A percentile compares a stretch with the other conserved stretches of the same genome.
phyloP scores from a whole-genome alignment of 37 sponge, comb jelly and placozoan species.

The Eunapius fragilis region DNA sequence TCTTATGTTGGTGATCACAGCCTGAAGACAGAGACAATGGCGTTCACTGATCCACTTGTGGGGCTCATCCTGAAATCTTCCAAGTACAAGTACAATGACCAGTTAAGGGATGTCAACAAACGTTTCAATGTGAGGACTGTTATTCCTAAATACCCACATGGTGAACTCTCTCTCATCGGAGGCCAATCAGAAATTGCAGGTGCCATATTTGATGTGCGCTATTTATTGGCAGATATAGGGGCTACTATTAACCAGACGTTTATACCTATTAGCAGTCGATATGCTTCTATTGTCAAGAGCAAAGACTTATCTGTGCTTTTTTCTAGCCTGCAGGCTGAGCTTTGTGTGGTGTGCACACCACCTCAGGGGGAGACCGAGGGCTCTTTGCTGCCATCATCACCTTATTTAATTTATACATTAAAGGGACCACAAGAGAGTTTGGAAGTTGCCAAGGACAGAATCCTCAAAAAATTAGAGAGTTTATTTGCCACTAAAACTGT shows the following conservation, averaged over 20 bases:
- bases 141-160: not conserved
- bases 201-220: not conserved
- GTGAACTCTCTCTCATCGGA: not conserved
- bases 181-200: not conserved
- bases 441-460: conserved; percentile 2
- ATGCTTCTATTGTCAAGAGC: conserved; percentile 12
- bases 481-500: not conserved
- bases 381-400: not conserved
- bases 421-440: conserved; percentile 50
- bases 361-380: not conserved
- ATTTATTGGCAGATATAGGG: not conserved
- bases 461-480: conserved; percentile 11
- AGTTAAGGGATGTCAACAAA: not conserved
- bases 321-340: conserved; percentile 4
- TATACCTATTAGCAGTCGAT: not conserved
- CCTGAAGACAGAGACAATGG: conserved; percentile 1
- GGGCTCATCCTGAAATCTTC: conserved; percentile 21
- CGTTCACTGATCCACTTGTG: conserved; percentile 31
- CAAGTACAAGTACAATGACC: not conserved
- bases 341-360: conserved; percentile 21
- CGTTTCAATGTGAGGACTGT: not conserved
- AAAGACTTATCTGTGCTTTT: conserved; percentile 22
- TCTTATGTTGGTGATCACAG: conserved; percentile 29
- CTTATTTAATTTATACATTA: conserved; percentile 4
- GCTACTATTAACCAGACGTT: conserved; percentile 10